Evolutionary conservation across 1,140 invertebrate genomes (phyloP), one percentile per base, ranked within the genome.

Genomic region (Bombus breviceps): DNA sequence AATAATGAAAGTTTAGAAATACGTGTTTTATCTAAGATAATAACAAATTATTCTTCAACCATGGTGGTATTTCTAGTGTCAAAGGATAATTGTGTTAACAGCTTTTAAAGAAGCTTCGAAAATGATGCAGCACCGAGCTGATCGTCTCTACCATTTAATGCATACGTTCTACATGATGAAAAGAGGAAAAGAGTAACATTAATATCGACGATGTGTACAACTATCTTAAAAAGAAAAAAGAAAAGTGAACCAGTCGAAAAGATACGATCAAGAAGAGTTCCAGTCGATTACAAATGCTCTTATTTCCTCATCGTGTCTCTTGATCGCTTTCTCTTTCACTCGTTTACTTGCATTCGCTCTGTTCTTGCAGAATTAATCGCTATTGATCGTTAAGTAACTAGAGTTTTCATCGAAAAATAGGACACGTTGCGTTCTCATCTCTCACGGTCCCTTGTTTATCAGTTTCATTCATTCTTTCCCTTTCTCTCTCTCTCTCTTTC

Each of bases 351-450:
- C 22, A n/a, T 37, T 37, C 39, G 18, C 57, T 72, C 39, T 12
- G 59, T 43, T 59, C 43, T 79, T 43, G 22, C 75, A 41, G 25
- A 53, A 74, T 84, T 81, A 76, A 81, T 86, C 64, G 25, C 81
- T 92, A 88, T 39, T 47, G 77, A 89, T 83, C 82, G 68, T 92
- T 92, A 92, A 91, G 89, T 92, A 92, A 91, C 85, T 87, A 92
- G 68, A 75, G 32, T 78, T 76, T 90, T 85, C 78, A 32, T 91
- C 68, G 75, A 90, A 92, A 91, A 90, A 92, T 90, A 92, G 88
- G 83, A 91, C 88, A 86, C 64, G 37, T 87, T 68, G 73, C 89
- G 47, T 86, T 75, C 69, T 64, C 73, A 66, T 43, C 28, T 82
- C 68, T 53, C 69, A 84, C 82, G 59, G 59, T 86, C 68, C 73